Evolutionary conservation across 2,888 invertebrate species (phyloP).

Genomic region (Caenorhabditis japonica): DNA sequence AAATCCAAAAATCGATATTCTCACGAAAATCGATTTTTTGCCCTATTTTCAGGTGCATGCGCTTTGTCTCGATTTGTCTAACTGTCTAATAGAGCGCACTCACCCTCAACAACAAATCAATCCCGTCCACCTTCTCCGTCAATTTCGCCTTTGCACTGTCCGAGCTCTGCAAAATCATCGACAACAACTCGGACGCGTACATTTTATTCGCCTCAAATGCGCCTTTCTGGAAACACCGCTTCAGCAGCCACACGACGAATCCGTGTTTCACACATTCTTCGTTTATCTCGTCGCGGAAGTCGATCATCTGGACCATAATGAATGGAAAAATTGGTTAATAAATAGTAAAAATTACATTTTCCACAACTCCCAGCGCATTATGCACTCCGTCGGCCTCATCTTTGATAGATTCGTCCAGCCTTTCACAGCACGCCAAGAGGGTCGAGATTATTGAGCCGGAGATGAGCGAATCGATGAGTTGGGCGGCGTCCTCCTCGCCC

Average conservation of each 20-base stretch:
- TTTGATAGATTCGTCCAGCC: constrained; percentile 89
- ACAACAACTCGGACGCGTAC: constrained; percentile 94
- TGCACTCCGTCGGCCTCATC: constrained; percentile 87
- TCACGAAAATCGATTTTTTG: no score
- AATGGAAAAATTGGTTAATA: neutral
- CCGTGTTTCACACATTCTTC: constrained; percentile 70
- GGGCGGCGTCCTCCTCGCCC: constrained; percentile 82
- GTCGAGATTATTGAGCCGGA: constrained; percentile 91
- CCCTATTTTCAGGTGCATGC: no score
- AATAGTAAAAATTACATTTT: constrained; percentile 84
- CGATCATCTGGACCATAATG: constrained; percentile 80
- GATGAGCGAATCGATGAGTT: constrained; percentile 88
- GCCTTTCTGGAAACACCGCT: constrained; percentile 82
- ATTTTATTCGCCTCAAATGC: constrained; percentile 72
- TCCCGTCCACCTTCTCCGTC: constrained; percentile 84
- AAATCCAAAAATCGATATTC: no score
- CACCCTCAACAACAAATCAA: constrained; percentile 94
- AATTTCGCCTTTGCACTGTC: constrained; percentile 80
- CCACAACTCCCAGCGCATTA: constrained; percentile 91
- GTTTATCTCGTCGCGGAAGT: constrained; percentile 86
- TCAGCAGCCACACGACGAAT: constrained; percentile 85
- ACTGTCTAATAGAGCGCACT: no score
- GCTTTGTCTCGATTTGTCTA: no score
- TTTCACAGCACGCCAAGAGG: constrained; percentile 83
- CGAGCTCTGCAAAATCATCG: constrained; percentile 92